Conservation (phyloP, 1,140 invertebrate species). For the Manduca sexta region DNA sequence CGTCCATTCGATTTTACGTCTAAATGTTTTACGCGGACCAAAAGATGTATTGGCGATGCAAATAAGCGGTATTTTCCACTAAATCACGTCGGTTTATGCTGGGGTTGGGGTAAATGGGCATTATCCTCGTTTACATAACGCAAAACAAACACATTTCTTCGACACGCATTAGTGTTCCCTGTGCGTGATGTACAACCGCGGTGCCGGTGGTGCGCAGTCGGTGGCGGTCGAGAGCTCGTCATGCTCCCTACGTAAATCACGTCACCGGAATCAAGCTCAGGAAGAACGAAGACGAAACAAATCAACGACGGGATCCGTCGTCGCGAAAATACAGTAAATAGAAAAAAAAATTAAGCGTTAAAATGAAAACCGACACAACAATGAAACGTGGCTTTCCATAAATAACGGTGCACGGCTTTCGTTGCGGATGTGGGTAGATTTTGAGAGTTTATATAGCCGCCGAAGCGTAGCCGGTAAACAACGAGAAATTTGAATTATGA, state of each 20-base stretch:
- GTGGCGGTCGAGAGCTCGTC: constrained; percentile 36
- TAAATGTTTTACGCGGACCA: constrained; percentile 41
- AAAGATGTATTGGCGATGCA: constrained; percentile 54
- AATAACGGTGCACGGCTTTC: constrained; percentile 66
- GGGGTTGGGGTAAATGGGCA: constrained; percentile 35
- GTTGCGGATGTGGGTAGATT: constrained; percentile 68
- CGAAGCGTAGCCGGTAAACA: constrained; percentile 54
- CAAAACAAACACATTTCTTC: constrained; percentile 47
- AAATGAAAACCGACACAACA: constrained; percentile 69
- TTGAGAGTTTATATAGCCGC: constrained; percentile 62
- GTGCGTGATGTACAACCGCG: constrained; percentile 33
- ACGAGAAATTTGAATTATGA: constrained; percentile 64
- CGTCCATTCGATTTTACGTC: constrained; percentile 50
- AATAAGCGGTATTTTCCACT: constrained; percentile 59
- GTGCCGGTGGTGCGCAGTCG: no score
- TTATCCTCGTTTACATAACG: constrained; percentile 42
- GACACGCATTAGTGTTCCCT: constrained; percentile 37
- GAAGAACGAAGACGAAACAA: constrained; percentile 44
- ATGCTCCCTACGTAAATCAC: constrained; percentile 42
- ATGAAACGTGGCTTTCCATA: constrained; percentile 69
- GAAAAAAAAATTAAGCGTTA: constrained; percentile 61
- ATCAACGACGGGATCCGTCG: constrained; percentile 36
- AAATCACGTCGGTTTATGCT: constrained; percentile 49
- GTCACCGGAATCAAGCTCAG: constrained; percentile 36
- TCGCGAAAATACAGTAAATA: constrained; percentile 59